Evolutionary conservation across 23 tunicate species (phyloP), one percentile per base, ranked within the genome.

Genomic region (Corella eumyota): DNA sequence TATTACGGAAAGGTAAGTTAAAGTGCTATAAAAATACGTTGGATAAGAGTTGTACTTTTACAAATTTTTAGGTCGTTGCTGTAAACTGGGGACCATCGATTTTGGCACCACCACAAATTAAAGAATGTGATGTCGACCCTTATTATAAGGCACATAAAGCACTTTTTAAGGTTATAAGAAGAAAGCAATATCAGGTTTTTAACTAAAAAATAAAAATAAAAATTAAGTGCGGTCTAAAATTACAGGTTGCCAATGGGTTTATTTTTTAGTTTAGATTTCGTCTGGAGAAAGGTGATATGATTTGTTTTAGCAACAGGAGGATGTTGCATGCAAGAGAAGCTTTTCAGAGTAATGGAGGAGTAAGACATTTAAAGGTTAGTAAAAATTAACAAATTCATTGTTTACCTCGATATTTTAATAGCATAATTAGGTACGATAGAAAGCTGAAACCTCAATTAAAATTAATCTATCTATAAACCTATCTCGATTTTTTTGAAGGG

Each of bases 291-390:
- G 79, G 79, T 24, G 79, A 73, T 33, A 26, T 73, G 7, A 26
- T 73, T 22, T 30, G 30, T 1, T 50, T 73, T 34, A 73, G 62
- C 62, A 73, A 73, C 62, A 27, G 79, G n/a, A 36, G 79, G 34
- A 73, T 73, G 79, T 28, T 25, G n/a, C 79, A 73, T 60, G 79
- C 69, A 1, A 51, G 79, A 62, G 60, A 62, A 33, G 69, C 61
- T n/a, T 73, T 45, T 38, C 20, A 62, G 32, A 4, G n/a, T 2
- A 62, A 73, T 25, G 79, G 62, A 9, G 79, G 79, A 6, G 50
- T 1, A 1, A 32, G 79, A 22, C 69, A 73, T 50, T 52, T 73
- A 36, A 61, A 51, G 25, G 79, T n/a, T n/a, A n/a, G n/a, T n/a
- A n/a, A n/a, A n/a, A n/a, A 15, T 44, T 44, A 15, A n/a, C n/a